Percentiles rank a stretch among this genome's conserved stretches.
phyloP scores from a whole-genome alignment of 2,113 vertebrate species.

The Vicugna pacos region DNA sequence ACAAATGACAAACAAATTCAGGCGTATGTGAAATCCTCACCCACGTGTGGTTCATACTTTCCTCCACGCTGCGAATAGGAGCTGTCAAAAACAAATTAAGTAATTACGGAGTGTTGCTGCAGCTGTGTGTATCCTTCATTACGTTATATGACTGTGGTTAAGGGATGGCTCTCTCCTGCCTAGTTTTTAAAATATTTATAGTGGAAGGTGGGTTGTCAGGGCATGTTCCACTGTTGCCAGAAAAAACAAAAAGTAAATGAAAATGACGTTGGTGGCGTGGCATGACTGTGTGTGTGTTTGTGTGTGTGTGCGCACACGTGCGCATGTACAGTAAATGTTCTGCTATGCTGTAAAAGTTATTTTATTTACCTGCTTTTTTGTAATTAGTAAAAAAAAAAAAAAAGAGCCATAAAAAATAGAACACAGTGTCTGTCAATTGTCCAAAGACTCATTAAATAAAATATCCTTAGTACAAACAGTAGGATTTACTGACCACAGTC shows the following conservation, averaged over 20 bases:
- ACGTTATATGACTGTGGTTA: conserved; percentile 78
- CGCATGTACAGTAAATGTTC: not conserved
- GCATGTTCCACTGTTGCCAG: conserved; percentile 82
- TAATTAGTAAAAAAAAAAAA: not conserved
- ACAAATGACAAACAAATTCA: conserved; percentile 79
- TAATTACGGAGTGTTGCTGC: conserved; percentile 86
- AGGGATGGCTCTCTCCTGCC: conserved; percentile 80
- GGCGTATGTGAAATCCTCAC: conserved; percentile 75
- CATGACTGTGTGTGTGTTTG: not conserved
- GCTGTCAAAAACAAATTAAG: conserved; percentile 89
- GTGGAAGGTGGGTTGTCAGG: conserved; percentile 84
- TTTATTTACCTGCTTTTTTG: not conserved
- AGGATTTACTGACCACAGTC: not conserved
- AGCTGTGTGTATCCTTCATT: conserved; percentile 87
- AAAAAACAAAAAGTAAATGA: conserved; percentile 83
- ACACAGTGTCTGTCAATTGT: not conserved
- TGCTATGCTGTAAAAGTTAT: not conserved
- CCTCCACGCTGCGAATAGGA: conserved; percentile 83
- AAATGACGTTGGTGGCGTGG: conserved; percentile 59
- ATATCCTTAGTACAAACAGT: not conserved
- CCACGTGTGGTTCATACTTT: conserved; percentile 81
- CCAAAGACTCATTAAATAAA: not conserved
- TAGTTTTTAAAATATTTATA: conserved; percentile 86
- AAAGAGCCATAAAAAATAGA: not conserved
- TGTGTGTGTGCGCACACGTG: not conserved